These are phyloP conservation scores for Lithodes maja DNA, from an alignment of 2,888 invertebrate genomes.

Conservation along the genomic window DNA sequence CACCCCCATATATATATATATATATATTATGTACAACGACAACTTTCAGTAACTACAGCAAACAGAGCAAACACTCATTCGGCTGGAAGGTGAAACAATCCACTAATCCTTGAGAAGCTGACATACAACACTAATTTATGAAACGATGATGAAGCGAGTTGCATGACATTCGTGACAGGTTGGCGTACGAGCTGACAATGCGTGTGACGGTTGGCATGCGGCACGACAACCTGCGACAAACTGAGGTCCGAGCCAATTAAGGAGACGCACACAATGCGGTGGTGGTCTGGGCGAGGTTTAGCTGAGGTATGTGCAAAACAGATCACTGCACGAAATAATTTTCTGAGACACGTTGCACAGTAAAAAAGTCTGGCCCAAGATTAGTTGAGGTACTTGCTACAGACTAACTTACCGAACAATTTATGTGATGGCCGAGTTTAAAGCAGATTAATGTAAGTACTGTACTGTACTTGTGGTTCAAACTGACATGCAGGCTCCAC, in stretches of 20 bases:
- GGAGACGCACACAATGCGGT: not conserved
- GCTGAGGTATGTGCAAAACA: not conserved
- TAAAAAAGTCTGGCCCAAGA: not conserved
- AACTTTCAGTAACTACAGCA: not conserved
- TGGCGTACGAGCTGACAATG: not conserved
- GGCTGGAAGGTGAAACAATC: not conserved
- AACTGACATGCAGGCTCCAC: too few relatives aligned
- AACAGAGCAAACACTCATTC: not conserved
- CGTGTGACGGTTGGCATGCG: not conserved
- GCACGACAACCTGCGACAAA: not conserved
- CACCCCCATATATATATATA: too few relatives aligned
- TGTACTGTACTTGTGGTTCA: too few relatives aligned
- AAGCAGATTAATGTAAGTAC: too few relatives aligned
- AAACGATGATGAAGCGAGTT: not conserved
- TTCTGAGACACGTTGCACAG: not conserved
- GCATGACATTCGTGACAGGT: not conserved
- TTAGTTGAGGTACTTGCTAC: not conserved
- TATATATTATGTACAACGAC: not conserved
- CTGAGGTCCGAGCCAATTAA: not conserved
- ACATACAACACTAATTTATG: not conserved
- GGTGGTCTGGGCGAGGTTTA: slow-evolving; percentile 1
- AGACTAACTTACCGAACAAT: not conserved
- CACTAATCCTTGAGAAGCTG: not conserved
- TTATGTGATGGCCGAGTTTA: too few relatives aligned
- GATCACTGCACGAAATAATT: not conserved